Conservation (phyloP, 2,113 vertebrate genomes). For the Nipponia nippon region DNA sequence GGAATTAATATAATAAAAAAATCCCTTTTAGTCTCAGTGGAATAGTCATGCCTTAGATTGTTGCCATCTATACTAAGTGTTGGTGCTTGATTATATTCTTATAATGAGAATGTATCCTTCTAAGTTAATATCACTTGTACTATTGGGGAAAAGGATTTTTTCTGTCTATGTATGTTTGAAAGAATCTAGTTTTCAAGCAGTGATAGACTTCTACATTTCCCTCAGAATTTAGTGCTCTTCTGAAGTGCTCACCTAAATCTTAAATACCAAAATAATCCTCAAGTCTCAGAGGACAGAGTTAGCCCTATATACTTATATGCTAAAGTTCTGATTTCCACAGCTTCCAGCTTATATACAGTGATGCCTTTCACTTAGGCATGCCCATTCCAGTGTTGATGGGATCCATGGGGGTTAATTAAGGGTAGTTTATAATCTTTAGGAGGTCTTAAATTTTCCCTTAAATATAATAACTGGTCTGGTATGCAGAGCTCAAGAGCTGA, state of each 20-base stretch:
- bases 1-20: background rate
- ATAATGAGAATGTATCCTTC: background rate
- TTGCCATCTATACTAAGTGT: background rate
- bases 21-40: background rate
- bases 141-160: background rate
- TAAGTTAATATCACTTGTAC: background rate
- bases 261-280: constrained; percentile 27
- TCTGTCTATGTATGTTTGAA: background rate
- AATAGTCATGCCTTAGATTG: background rate
- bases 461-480: background rate
- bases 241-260: background rate
- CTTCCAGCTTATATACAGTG: background rate
- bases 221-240: background rate
- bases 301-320: background rate
- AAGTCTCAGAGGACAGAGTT: background rate
- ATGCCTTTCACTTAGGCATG: background rate
- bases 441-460: constrained; percentile 35
- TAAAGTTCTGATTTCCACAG: background rate
- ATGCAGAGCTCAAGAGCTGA: background rate
- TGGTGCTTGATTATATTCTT: background rate
- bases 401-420: constrained; percentile 30
- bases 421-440: constrained; percentile 26
- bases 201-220: background rate
- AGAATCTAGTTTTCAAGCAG: background rate
- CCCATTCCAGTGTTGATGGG: background rate